Evolutionary conservation across 2,888 invertebrate genomes (phyloP).

Genomic region (Pyralis farinalis): DNA sequence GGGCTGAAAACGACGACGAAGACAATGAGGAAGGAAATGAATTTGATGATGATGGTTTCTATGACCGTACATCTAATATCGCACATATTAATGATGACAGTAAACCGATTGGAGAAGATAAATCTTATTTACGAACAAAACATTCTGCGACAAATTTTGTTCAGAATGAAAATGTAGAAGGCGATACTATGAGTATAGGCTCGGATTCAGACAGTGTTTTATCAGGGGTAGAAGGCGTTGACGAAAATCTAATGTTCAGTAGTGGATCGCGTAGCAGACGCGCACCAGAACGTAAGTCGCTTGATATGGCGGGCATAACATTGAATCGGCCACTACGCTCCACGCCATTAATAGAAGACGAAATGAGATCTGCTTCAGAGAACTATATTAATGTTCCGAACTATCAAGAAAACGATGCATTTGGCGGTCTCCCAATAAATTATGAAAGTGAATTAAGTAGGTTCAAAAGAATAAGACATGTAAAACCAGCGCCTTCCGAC

Average conservation of each 20-base stretch:
- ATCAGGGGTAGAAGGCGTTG: constrained; percentile 58
- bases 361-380: constrained; percentile 29
- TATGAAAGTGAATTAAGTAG: constrained; percentile 54
- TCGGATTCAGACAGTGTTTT: constrained; percentile 62
- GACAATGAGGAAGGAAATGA: constrained; percentile 73
- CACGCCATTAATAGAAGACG: constrained; percentile 29
- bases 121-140: constrained; percentile 15
- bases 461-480: constrained; percentile 62
- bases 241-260: constrained; percentile 64
- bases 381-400: constrained; percentile 35
- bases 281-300: constrained; percentile 24
- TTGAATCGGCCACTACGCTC: constrained; percentile 23
- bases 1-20: constrained; percentile 61
- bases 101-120: constrained; percentile 15
- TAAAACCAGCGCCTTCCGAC: constrained; percentile 37
- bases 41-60: constrained; percentile 72
- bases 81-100: constrained; percentile 28
- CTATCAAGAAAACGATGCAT: constrained; percentile 56
- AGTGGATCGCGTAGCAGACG: constrained; percentile 45
- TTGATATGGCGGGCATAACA: constrained; percentile 5
- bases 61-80: constrained; percentile 57
- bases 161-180: constrained; percentile 27
- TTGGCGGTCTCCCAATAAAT: constrained; percentile 49
- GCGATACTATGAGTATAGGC: constrained; percentile 45
- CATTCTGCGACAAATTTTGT: constrained; percentile 21